Conservation (phyloP, 2,113 vertebrate species). For the Salvelinus namaycush region DNA sequence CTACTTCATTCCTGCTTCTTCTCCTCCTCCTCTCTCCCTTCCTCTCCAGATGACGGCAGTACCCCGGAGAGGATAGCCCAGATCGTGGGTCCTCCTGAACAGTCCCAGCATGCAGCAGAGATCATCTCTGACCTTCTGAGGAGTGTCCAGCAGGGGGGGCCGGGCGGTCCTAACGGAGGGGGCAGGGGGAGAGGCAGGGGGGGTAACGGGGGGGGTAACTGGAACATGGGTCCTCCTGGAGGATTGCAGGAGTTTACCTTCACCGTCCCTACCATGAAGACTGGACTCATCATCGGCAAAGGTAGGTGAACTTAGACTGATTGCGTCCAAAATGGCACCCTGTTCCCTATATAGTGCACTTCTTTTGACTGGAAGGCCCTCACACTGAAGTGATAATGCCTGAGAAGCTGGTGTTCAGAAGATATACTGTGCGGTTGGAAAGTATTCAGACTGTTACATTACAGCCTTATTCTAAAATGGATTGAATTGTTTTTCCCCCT, state of each 20-base stretch:
- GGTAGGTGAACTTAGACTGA: slow-evolving; percentile 79
- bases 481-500: too few relatives aligned
- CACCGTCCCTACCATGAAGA: slow-evolving; percentile 98
- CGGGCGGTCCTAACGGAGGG: slow-evolving; percentile 87
- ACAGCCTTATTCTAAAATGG: too few relatives aligned
- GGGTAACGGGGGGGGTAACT: slow-evolving; percentile 94
- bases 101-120: slow-evolving; percentile 94
- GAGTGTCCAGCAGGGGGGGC: slow-evolving; percentile 95
- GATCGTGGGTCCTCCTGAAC: slow-evolving; percentile 94
- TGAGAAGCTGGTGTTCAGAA: too few relatives aligned
- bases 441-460: too few relatives aligned
- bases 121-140: slow-evolving; percentile 95
- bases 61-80: slow-evolving; percentile 98
- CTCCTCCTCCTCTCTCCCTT: too few relatives aligned
- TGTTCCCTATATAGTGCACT: too few relatives aligned
- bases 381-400: too few relatives aligned
- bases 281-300: slow-evolving; percentile 98
- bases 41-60: slow-evolving; percentile 88
- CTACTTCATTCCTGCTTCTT: too few relatives aligned
- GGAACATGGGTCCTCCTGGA: slow-evolving; percentile 98
- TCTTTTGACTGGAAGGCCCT: too few relatives aligned
- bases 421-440: too few relatives aligned
- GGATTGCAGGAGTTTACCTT: slow-evolving; percentile 97
- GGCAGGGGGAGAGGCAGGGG: slow-evolving; percentile 93
- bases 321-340: too few relatives aligned